These are phyloP conservation scores for Psophia crepitans DNA, from an alignment of 2,113 vertebrate species.

Conservation along the genomic window DNA sequence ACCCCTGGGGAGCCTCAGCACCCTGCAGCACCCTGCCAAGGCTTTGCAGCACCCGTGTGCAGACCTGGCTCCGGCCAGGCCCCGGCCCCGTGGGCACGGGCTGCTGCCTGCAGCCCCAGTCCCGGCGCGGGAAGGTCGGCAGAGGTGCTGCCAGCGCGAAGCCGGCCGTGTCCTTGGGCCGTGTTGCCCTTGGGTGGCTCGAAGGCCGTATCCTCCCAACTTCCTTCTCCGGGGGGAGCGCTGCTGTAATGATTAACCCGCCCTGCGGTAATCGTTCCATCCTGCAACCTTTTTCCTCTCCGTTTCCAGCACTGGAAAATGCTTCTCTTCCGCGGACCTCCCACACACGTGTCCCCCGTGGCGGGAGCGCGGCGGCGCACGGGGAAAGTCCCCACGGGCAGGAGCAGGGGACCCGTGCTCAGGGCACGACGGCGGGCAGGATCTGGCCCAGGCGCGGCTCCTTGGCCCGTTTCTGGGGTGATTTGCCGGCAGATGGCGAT, in stretches of 20 bases:
- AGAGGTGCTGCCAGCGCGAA: not conserved
- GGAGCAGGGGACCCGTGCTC: not conserved
- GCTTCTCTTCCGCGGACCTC: not conserved
- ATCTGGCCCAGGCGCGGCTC: not conserved
- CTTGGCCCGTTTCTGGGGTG: not conserved
- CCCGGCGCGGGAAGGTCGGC: not conserved
- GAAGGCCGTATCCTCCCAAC: not conserved
- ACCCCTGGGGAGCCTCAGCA: not conserved
- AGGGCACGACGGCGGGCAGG: not conserved
- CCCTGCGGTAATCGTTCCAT: not conserved
- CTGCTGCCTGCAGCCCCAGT: not conserved
- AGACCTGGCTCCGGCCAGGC: not conserved
- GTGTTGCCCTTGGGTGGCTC: constrained; percentile 17
- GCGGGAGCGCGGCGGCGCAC: not conserved
- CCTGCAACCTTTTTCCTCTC: not conserved
- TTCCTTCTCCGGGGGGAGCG: not conserved
- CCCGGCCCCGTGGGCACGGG: not conserved
- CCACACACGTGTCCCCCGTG: not conserved
- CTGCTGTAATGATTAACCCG: constrained; percentile 53
- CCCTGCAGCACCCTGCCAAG: not conserved
- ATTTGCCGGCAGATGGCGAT: not conserved
- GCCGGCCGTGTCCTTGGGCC: not conserved
- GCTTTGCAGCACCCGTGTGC: not conserved
- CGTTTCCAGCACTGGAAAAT: constrained; percentile 40
- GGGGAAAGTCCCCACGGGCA: not conserved